Base-by-base conservation (phyloP, 2,797 vertebrate species). In the Hippopotamyrus pictus region DNA sequence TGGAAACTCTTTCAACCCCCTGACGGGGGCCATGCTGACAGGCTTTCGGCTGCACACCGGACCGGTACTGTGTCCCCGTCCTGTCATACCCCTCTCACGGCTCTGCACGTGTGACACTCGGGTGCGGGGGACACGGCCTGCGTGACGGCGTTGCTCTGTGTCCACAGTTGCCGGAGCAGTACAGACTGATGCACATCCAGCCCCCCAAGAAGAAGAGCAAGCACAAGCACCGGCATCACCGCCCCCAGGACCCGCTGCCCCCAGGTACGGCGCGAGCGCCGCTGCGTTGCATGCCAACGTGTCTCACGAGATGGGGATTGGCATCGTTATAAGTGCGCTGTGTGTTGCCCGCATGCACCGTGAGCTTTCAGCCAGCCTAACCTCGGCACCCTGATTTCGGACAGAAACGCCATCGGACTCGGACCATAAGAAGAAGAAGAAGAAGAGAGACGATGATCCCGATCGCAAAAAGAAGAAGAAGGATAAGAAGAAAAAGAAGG, bases 131-230 rank as follows among this genome's bases (percentile, higher is more conserved):
- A 33, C 5, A 53, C 1, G 48, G 5, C 22, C 51, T 3, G 53
- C 22, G 0, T 89, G 51, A n/a, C 76, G 89, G 65, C 90, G 87
- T 44, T 91, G 50, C 25, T 69, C 37, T 46, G 1, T 59, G 59
- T 88, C 54, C 89, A 5, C 89, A 99, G 98, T 95, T 99, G 79
- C 98, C 98, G 0, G 98, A 99, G 94, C 98, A 99, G 91, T 98
- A 98, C 93, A 97, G 98, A 92, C 94, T 99, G 91, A 99, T 99
- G 98, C 98, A 99, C 91, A 98, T 99, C 95, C 98, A 99, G 94
- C 98, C 98, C 0, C 98, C 97, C 90, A 98, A 99, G 94, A 99
- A 99, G 94, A 99, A 99, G 93, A 98, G 96, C 90, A 99, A 99
- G 93, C 98, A 99, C 93, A 99, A 99, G 88, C 97, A 99, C 95